Evolutionary conservation across 2,797 vertebrate genomes (phyloP), one percentile per base, ranked within the genome.

Genomic region (Pseudochirops corinnae): DNA sequence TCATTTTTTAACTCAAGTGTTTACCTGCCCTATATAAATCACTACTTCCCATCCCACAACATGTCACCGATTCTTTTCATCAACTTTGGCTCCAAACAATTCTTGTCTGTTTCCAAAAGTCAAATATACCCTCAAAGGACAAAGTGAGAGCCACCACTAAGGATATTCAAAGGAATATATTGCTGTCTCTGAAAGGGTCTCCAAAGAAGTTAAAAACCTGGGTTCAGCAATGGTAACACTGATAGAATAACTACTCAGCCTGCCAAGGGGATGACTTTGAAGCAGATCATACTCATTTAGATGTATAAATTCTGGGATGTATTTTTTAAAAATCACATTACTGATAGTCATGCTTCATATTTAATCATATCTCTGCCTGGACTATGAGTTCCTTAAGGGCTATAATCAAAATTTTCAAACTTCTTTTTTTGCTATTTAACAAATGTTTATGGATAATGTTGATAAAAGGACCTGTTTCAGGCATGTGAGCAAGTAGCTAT

Each of bases 201-300:
- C 21, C 16, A 82, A 82, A 82, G 67, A 82, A 82, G n/a, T 46
- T 82, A 21, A 82, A 82, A 39, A 39, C 67, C n/a, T 82, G n/a
- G 18, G 67, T 82, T 82, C n/a, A 39, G 67, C 67, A 82, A 82
- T 82, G 67, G 67, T 74, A 74, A 16, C 67, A 39, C 0, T 74
- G n/a, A 82, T 39, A 39, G 18, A 82, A 82, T 74, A 82, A 82
- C n/a, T 82, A 82, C 28, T 82, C n/a, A 7, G 33, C 5, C n/a
- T 82, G 67, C n/a, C 67, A 82, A 82, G n/a, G 67, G 67, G 67
- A 82, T 82, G 46, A 82, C 67, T 74, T 39, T 74, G 67, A 74
- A 74, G n/a, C 67, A 74, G n/a, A 74, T 74, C 67, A 74, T 74
- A 39, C 67, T 87, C 74, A 87, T 87, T 87, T 87, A 87, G 74